Base-by-base conservation (phyloP, 2,797 vertebrate genomes). In the Antennarius maculatus region DNA sequence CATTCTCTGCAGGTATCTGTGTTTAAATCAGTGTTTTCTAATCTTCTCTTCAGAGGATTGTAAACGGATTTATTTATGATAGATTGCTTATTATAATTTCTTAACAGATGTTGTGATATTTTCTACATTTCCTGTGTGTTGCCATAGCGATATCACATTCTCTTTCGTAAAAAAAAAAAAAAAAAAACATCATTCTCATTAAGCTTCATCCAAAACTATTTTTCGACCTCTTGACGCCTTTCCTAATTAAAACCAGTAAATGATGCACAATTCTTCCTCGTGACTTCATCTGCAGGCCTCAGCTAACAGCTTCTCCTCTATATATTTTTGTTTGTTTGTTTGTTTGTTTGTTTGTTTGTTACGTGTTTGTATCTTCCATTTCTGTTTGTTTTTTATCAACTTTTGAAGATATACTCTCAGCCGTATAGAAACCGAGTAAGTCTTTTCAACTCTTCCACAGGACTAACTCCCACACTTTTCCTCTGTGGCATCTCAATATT, bases 391-490 rank as follows among this genome's bases (percentile, higher is more conserved):
- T 77, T 84, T 47, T 43, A 82, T 89, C 89, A 74, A 89, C 87
- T 91, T 91, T 89, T 91, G 90, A 86, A 93, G 92, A 86, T 91
- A 87, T 92, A 90, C 90, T 90, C 91, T 89, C 90, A 93, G 91
- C 93, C 81, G 81, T 94, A 90, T 92, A 92, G 89, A 91, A 91
- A 88, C 89, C 74, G 86, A 92, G 93, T 94, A 94, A 94, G 93
- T 94, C 84, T 87, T 90, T 87, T 86, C 62, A 78, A 74, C 80
- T 85, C 84, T 77, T 86, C 65, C 71, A 75, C 72, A 66, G 81
- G 82, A 73, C 64, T 51, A 64, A 72, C 43, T 72, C 65, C 47
- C 29, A 61, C 50, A 14, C 67, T 69, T 58, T 58, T 51, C 79
- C 54, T 84, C 69, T 66, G 67, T 81, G 84, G 77, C 80, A 69